Conservation (phyloP, 2,113 vertebrate genomes). For the Rhadina sibilatrix region DNA sequence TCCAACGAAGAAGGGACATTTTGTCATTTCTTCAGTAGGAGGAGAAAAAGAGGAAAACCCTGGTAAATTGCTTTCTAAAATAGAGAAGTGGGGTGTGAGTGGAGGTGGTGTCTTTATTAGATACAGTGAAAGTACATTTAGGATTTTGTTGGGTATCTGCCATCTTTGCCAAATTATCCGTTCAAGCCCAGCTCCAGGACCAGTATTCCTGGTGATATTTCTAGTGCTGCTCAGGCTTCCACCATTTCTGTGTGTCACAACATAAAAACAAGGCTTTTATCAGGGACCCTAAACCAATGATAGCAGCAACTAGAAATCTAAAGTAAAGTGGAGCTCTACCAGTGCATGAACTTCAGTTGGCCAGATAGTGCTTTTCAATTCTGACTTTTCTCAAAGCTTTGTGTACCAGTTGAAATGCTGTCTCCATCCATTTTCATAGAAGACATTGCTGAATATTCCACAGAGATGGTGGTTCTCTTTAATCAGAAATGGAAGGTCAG, state of each 20-base stretch:
- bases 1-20: neutral
- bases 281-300: neutral
- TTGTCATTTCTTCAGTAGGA: neutral
- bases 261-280: neutral
- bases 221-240: neutral
- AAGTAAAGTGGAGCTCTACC: neutral
- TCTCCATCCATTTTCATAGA: neutral
- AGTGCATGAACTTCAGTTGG: neutral
- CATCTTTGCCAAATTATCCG: neutral
- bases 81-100: neutral
- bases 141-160: neutral
- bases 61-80: constrained; percentile 1
- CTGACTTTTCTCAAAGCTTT: neutral
- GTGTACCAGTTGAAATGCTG: neutral
- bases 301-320: neutral
- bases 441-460: neutral
- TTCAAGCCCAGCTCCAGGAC: neutral
- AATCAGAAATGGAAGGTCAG: neutral
- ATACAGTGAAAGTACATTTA: neutral
- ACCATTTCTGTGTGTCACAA: neutral
- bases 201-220: neutral
- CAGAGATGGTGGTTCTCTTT: neutral
- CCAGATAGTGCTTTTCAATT: neutral
- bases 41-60: neutral
- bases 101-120: neutral